A percentile compares a stretch with the other conserved stretches of the same genome.
Conservation (phyloP, 2,113 vertebrate species). For the Arothron firmamentum region DNA sequence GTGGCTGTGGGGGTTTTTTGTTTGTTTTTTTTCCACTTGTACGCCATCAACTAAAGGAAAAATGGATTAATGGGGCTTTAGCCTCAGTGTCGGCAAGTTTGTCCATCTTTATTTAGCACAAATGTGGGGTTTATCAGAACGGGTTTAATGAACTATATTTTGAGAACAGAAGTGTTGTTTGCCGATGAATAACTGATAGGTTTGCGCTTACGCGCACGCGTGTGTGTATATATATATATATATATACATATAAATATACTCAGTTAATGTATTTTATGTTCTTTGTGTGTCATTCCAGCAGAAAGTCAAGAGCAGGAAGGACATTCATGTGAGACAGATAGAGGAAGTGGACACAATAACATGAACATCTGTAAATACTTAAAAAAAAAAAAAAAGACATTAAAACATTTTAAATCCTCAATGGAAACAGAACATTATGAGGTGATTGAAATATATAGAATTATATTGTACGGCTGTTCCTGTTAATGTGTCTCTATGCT, state of each 20-base stretch:
- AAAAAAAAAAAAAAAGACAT: neutral
- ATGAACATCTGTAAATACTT: constrained; percentile 5
- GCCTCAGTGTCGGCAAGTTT: too few species aligned
- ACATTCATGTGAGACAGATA: constrained; percentile 9
- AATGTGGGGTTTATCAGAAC: constrained; percentile 52
- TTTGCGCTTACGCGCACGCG: constrained; percentile 3
- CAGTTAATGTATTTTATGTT: constrained; percentile 40
- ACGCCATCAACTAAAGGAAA: too few species aligned
- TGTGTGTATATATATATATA: constrained; percentile 20
- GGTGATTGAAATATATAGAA: constrained; percentile 7
- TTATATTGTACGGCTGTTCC: constrained; percentile 29
- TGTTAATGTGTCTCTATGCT: constrained; percentile 22
- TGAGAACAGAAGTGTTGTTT: constrained; percentile 49
- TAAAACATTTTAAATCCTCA: neutral
- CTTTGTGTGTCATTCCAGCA: constrained; percentile 18
- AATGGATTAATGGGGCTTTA: too few species aligned
- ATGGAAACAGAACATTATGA: neutral
- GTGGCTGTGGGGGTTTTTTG: too few species aligned
- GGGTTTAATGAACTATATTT: constrained; percentile 58
- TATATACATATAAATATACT: constrained; percentile 38
- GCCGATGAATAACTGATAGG: constrained; percentile 35
- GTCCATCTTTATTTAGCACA: too few species aligned
- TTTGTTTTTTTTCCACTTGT: too few species aligned
- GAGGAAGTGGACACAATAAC: constrained; percentile 28
- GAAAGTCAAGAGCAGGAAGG: constrained; percentile 2